Evolutionary conservation across 2,888 invertebrate species (phyloP).

Genomic region (Pheosia tremula): DNA sequence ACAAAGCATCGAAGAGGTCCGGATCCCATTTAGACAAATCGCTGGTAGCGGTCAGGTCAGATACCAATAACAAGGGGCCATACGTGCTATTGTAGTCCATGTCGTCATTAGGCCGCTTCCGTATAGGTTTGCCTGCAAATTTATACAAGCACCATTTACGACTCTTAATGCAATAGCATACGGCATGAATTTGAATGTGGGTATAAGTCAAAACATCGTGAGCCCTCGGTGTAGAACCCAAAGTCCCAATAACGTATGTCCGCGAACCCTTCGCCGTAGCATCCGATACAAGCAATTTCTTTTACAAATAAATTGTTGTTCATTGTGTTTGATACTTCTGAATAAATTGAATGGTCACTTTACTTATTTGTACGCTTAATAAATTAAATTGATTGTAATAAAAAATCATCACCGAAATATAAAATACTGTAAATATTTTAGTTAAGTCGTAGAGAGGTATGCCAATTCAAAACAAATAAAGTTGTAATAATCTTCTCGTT

Average conservation of each 20-base stretch:
- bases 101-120: conserved; percentile 82
- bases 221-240: conserved; percentile 49
- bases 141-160: conserved; percentile 36
- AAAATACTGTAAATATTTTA: no score
- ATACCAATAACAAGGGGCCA: conserved; percentile 81
- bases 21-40: conserved; percentile 84
- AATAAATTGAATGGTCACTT: background rate
- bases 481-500: no score
- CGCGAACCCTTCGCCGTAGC: conserved; percentile 53
- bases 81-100: conserved; percentile 79
- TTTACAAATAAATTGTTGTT: conserved; percentile 60
- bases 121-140: conserved; percentile 49
- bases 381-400: background rate
- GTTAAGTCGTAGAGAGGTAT: no score
- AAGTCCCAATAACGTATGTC: conserved; percentile 67
- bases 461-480: no score
- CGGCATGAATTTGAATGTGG: conserved; percentile 40
- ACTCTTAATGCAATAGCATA: conserved; percentile 49
- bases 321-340: conserved; percentile 33
- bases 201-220: conserved; percentile 37
- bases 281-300: conserved; percentile 63
- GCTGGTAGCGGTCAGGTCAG: conserved; percentile 83
- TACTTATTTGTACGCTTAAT: background rate
- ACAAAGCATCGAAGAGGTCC: conserved; percentile 75
- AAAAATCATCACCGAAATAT: no score